phyloP scores from a whole-genome alignment of 2,888 invertebrate species.

The Eupsilia transversa region DNA sequence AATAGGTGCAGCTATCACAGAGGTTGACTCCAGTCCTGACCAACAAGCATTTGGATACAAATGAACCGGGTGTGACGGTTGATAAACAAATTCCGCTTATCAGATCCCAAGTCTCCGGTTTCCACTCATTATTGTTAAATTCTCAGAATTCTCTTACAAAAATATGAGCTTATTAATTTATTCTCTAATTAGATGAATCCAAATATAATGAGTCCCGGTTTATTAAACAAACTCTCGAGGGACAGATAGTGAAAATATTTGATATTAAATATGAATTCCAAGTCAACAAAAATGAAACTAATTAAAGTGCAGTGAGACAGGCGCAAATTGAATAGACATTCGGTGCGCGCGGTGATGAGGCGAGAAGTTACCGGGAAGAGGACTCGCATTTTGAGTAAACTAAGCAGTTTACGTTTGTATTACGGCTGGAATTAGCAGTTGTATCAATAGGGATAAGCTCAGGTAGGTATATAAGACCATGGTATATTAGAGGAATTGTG shows the following conservation, averaged over 20 bases:
- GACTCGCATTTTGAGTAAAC: conserved; percentile 37
- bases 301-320: conserved; percentile 45
- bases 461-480: conserved; percentile 9
- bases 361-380: conserved; percentile 13
- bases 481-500: conserved; percentile 32
- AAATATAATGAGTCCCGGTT: conserved; percentile 33
- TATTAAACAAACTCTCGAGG: conserved; percentile 1
- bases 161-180: conserved; percentile 26
- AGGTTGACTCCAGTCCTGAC: conserved; percentile 18
- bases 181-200: conserved; percentile 36
- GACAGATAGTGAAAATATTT: conserved; percentile 24
- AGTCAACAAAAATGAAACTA: conserved; percentile 34
- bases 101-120: neutral
- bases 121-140: conserved; percentile 14
- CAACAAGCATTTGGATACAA: conserved; percentile 39
- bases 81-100: conserved; percentile 7
- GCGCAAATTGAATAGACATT: conserved; percentile 39
- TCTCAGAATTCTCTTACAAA: conserved; percentile 2
- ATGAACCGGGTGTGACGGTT: conserved; percentile 22
- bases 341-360: conserved; percentile 17
- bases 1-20: conserved; percentile 19
- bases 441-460: conserved; percentile 38
- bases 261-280: conserved; percentile 16
- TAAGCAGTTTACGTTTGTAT: conserved; percentile 42
- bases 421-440: conserved; percentile 39